phyloP scores from a whole-genome alignment of 2,888 invertebrate species.

The Andrena fulva region DNA sequence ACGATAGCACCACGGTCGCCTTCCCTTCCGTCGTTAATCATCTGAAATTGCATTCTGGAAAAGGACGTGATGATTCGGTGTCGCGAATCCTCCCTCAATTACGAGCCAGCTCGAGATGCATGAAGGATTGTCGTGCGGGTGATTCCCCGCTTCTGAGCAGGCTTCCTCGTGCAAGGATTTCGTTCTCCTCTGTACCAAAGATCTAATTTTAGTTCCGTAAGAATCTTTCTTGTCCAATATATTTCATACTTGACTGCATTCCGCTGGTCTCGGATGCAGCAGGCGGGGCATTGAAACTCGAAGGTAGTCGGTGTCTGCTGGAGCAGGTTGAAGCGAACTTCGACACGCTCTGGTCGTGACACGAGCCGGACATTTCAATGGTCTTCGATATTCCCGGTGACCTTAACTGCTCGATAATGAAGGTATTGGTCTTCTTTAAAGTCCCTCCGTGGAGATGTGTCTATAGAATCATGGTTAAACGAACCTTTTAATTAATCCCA shows the following conservation, averaged over 20 bases:
- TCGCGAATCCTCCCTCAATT: background rate
- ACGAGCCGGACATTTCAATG: background rate
- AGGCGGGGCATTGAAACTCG: background rate
- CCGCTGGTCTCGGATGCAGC: no score
- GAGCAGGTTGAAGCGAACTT: background rate
- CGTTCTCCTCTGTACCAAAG: background rate
- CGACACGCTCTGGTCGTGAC: background rate
- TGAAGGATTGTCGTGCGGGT: background rate
- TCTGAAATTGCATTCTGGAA: background rate
- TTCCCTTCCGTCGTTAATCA: background rate
- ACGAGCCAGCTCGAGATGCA: background rate
- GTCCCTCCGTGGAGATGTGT: background rate
- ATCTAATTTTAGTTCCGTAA: background rate
- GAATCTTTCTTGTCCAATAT: slow-evolving; percentile 9
- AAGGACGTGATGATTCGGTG: background rate
- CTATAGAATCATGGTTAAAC: background rate
- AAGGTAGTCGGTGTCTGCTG: background rate
- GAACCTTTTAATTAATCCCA: no score
- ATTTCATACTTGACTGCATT: background rate
- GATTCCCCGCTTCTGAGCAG: no score
- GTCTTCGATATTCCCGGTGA: background rate
- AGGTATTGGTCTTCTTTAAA: background rate
- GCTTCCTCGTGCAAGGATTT: slow-evolving; percentile 6
- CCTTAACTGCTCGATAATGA: background rate
- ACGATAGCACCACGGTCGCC: background rate